Evolutionary conservation across 2,888 invertebrate species (phyloP).

Genomic region (Gasteruption jaculator): DNA sequence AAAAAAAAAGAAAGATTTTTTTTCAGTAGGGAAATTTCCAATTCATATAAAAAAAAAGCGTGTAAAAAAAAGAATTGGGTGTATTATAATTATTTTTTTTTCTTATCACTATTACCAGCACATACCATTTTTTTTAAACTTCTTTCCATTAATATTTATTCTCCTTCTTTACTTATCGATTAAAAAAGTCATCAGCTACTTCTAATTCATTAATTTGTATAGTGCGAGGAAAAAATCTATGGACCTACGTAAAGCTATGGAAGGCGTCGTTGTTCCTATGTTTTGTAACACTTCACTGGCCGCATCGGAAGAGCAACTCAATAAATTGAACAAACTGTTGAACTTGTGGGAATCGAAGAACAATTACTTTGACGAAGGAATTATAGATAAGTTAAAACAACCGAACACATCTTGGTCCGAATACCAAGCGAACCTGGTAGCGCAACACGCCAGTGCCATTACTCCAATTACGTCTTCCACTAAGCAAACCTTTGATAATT

Average conservation of each 20-base stretch:
- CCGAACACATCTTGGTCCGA: constrained; percentile 85
- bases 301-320: constrained; percentile 82
- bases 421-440: constrained; percentile 80
- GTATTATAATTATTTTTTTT: too few relatives aligned
- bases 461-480: constrained; percentile 74
- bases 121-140: constrained; percentile 23
- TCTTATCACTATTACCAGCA: too few relatives aligned
- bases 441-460: constrained; percentile 74
- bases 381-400: constrained; percentile 82
- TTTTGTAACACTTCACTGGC: constrained; percentile 86
- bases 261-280: constrained; percentile 95
- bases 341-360: constrained; percentile 96
- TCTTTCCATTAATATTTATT: constrained; percentile 14
- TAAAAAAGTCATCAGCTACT: constrained; percentile 11
- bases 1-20: too few relatives aligned
- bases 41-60: too few relatives aligned
- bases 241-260: constrained; percentile 88
- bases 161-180: too few relatives aligned
- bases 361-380: constrained; percentile 77
- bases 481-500: constrained; percentile 80
- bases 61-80: too few relatives aligned
- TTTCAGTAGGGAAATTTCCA: too few relatives aligned
- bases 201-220: constrained; percentile 52
- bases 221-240: constrained; percentile 95
- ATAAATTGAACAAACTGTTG: constrained; percentile 88